These are phyloP conservation scores for Apeltes quadracus DNA, from an alignment of 2,113 vertebrate species.

Conservation along the genomic window DNA sequence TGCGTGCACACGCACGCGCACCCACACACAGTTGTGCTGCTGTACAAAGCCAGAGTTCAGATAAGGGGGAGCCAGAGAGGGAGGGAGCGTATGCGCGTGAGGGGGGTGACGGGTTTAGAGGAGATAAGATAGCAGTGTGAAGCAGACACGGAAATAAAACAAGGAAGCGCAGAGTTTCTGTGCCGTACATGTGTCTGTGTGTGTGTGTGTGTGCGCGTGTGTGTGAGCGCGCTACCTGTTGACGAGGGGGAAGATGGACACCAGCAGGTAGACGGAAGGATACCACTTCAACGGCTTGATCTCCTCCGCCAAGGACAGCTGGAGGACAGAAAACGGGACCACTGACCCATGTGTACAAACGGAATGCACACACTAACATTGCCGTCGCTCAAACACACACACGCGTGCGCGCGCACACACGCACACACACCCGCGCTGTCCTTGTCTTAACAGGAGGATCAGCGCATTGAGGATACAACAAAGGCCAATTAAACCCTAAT, in stretches of 20 bases:
- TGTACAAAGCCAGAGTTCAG: conserved; percentile 47
- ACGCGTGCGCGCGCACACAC: background rate
- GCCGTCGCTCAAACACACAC: background rate
- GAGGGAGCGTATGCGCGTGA: conserved; percentile 2
- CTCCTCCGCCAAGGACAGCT: conserved; percentile 82
- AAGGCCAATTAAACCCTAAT: conserved; percentile 73
- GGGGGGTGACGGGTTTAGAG: conserved; percentile 13
- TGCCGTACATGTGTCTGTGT: conserved; percentile 24
- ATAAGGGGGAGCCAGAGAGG: conserved; percentile 56
- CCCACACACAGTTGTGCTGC: conserved; percentile 33
- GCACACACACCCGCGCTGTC: background rate
- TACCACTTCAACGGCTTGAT: conserved; percentile 84
- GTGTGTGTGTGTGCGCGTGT: conserved; percentile 11
- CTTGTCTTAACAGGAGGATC: conserved; percentile 50
- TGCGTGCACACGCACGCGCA: conserved; percentile 30
- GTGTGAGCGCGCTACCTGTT: conserved; percentile 80
- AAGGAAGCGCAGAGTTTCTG: conserved; percentile 24
- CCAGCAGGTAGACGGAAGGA: conserved; percentile 82
- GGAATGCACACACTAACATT: conserved; percentile 19
- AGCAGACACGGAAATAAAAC: conserved; percentile 63
- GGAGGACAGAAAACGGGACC: conserved; percentile 38
- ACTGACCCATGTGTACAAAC: conserved; percentile 31
- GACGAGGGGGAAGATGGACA: conserved; percentile 82
- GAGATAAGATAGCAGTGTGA: conserved; percentile 62
- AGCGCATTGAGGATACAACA: conserved; percentile 61